Percentiles rank a stretch among this genome's conserved stretches.
phyloP scores from a whole-genome alignment of 2,113 vertebrate species.

The Bostrychus sinensis region DNA sequence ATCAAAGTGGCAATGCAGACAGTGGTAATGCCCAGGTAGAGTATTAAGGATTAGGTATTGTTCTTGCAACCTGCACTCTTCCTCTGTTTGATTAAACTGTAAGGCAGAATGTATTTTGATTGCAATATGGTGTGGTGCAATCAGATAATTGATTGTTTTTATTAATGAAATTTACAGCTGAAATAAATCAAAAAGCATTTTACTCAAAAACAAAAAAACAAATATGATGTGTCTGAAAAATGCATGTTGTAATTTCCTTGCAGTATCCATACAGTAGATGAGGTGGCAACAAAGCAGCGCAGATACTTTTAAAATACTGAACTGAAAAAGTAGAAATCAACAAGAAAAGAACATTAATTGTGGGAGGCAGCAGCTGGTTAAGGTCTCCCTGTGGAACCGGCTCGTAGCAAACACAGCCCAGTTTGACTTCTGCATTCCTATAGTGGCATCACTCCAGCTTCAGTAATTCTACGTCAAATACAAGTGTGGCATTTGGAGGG shows the following conservation, averaged over 20 bases:
- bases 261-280: slow-evolving; percentile 59
- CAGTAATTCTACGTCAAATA: slow-evolving; percentile 98
- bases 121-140: slow-evolving; percentile 48
- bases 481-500: slow-evolving; percentile 94
- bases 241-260: slow-evolving; percentile 31
- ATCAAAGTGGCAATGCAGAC: slow-evolving; percentile 80
- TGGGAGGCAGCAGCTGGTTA: slow-evolving; percentile 58
- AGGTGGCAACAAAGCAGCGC: slow-evolving; percentile 71
- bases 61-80: slow-evolving; percentile 77
- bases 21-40: slow-evolving; percentile 88
- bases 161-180: slow-evolving; percentile 83
- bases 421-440: slow-evolving; percentile 61
- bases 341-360: slow-evolving; percentile 37
- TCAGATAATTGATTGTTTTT: slow-evolving; percentile 45
- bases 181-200: slow-evolving; percentile 62
- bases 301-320: slow-evolving; percentile 66
- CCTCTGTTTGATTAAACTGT: slow-evolving; percentile 79
- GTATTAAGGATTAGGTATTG: slow-evolving; percentile 68
- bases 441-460: slow-evolving; percentile 87
- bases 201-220: slow-evolving; percentile 48
- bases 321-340: slow-evolving; percentile 60
- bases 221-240: slow-evolving; percentile 40
- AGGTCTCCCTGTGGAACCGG: slow-evolving; percentile 49
- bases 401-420: slow-evolving; percentile 35
- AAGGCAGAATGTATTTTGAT: slow-evolving; percentile 83